Evolutionary conservation across 2,888 invertebrate genomes (phyloP).

Genomic region (Cacoxenus indagator): DNA sequence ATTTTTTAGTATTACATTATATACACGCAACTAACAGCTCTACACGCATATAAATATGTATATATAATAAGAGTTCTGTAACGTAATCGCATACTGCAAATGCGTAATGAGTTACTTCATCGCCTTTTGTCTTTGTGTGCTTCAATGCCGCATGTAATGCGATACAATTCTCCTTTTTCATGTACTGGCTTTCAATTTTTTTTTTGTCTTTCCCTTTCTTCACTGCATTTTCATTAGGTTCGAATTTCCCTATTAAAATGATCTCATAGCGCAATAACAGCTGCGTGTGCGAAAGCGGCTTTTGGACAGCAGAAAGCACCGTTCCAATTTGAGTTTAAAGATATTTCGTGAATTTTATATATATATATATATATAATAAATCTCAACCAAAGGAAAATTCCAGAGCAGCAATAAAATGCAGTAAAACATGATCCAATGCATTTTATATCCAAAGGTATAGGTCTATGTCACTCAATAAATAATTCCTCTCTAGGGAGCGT

Average conservation of each 20-base stretch:
- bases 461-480: no score
- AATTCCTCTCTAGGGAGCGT: no score
- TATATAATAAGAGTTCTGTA: not conserved
- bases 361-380: no score
- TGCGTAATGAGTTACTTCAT: slow-evolving; percentile 39
- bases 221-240: not conserved
- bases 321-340: no score
- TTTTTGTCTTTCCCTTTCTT: not conserved
- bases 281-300: no score
- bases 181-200: not conserved
- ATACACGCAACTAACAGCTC: not conserved
- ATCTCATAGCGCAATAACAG: not conserved
- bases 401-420: no score
- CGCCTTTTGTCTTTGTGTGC: not conserved
- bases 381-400: no score
- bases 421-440: no score
- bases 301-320: no score
- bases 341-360: no score
- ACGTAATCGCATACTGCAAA: slow-evolving; percentile 14
- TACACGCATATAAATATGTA: slow-evolving; percentile 10
- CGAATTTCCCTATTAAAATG: not conserved
- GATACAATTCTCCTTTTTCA: slow-evolving; percentile 15
- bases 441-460: no score
- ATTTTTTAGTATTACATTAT: not conserved
- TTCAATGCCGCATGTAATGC: not conserved